Evolutionary conservation across 35 echinoderm and acorn worm genomes (phyloP).

Genomic region (Diadema setosum): DNA sequence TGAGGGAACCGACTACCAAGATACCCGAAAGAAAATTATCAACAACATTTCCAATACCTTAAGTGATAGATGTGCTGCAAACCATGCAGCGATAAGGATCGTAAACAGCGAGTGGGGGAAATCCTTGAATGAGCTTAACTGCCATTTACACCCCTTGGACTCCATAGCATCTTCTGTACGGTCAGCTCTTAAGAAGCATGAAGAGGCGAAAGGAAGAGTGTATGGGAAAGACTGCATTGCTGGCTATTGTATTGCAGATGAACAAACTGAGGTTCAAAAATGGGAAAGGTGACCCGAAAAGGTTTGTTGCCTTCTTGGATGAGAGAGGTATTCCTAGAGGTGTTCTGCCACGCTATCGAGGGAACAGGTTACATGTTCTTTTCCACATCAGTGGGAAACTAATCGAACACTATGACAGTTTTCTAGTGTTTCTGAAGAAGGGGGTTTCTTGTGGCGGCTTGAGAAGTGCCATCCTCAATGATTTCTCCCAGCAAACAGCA

Average conservation of each 20-base stretch:
- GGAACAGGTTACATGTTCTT: constrained; percentile 24
- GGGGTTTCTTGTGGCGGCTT: background rate
- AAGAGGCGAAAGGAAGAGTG: background rate
- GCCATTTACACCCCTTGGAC: constrained; percentile 33
- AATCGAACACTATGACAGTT: constrained; percentile 7
- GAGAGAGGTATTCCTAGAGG: constrained; percentile 5
- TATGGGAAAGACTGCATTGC: constrained; percentile 38
- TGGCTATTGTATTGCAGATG: constrained; percentile 19
- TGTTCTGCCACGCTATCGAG: constrained; percentile 23
- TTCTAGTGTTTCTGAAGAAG: background rate
- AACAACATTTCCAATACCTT: constrained; percentile 31
- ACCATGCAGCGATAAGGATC: constrained; percentile 31
- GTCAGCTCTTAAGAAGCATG: constrained; percentile 1
- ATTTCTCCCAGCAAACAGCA: background rate
- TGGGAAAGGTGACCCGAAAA: constrained; percentile 47
- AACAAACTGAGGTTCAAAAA: constrained; percentile 47
- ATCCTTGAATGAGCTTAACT: constrained; percentile 27
- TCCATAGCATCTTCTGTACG: constrained; percentile 3
- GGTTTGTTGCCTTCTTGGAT: constrained; percentile 10
- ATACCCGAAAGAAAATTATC: constrained; percentile 11
- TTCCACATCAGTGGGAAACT: constrained; percentile 41
- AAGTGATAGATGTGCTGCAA: constrained; percentile 19
- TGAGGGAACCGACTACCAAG: background rate
- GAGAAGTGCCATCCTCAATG: background rate
- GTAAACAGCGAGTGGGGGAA: constrained; percentile 20